A percentile compares a stretch with the other conserved stretches of the same genome.
Evolutionary conservation across 30 jellyfish, hydroid and myxozoan genomes (phyloP).

Genomic region (Catostylus mosaicus): DNA sequence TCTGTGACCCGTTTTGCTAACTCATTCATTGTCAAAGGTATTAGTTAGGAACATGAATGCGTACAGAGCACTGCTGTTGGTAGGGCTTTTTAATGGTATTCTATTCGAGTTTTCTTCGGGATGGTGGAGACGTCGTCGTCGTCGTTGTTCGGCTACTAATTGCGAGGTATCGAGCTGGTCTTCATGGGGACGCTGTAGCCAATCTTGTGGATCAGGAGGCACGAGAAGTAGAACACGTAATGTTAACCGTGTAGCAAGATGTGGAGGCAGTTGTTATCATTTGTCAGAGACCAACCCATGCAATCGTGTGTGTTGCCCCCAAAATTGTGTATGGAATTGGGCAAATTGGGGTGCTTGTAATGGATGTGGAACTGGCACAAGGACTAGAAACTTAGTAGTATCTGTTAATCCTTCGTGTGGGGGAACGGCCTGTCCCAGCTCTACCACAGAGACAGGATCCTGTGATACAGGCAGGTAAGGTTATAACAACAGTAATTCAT

Average conservation of each 20-base stretch:
- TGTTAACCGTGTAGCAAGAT: constrained; percentile 10
- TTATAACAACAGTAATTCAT: no score
- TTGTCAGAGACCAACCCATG: constrained; percentile 1
- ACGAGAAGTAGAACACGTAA: constrained; percentile 8
- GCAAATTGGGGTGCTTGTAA: constrained; percentile 39
- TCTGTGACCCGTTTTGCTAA: no score
- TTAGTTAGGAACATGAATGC: no score
- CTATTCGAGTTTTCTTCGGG: not conserved
- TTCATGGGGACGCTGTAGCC: constrained; percentile 23
- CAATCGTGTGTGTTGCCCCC: constrained; percentile 32
- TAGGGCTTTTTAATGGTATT: not conserved
- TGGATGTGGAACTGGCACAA: no score
- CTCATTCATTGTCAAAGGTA: no score
- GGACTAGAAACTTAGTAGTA: no score
- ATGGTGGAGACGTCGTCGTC: constrained; percentile 53
- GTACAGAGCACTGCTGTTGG: no score
- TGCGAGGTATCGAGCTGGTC: constrained; percentile 45
- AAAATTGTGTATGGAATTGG: constrained; percentile 31
- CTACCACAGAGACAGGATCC: no score
- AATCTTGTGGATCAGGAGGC: constrained; percentile 37
- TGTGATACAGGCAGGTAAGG: no score
- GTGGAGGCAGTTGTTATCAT: constrained; percentile 44
- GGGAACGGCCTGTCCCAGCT: no score
- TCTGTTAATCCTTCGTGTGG: no score
- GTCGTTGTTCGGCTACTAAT: constrained; percentile 25